Evolutionary conservation across 2,888 invertebrate species (phyloP), one percentile per base, ranked within the genome.

Genomic region (Ichneumon xanthorius): DNA sequence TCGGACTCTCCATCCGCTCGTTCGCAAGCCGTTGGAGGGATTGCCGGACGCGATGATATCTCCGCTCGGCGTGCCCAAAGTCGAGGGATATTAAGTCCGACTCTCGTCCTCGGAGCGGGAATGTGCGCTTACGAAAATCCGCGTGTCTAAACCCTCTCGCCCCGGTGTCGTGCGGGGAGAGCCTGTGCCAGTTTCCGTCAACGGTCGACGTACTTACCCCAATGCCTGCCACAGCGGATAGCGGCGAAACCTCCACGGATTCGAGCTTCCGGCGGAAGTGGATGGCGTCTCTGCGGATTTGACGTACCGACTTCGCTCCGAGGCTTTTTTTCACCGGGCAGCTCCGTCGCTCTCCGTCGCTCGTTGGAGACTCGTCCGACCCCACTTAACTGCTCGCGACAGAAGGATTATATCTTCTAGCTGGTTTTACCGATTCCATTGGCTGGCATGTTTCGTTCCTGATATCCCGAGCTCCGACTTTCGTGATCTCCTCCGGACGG

Each of bases 41-140:
- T 88, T 84, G 86, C 87, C 85, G 72, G 30, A n/a, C 75, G 85
- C 80, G 82, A 88, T 86, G 88, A 89, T 89, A 90, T 89, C 88
- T 83, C 81, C 71, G 55, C 65, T 78, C 68, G n/a, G 50, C 26
- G 86, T 84, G 88, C 87, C 87, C 84, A 86, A 86, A 88, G 85
- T 86, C 86, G 85, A 81, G 82, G 86, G 79, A 88, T 81, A 85
- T 86, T 82, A 87, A 87, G 85, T 84, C 82, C 85, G 63, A 77
- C 80, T 78, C 80, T 85, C 65, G 80, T 87, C 77, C 77, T 75
- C 61, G 33, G 55, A 68, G 40, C 82, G 80, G 81, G 78, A 86
- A 78, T 82, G 73, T 6, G 68, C 61, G 58, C 50, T 55, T 77
- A 16, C 16, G 45, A 61, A 40, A 55, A 45, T 37, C 53, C 50